Base-by-base conservation (phyloP, 2,113 vertebrate genomes). In the Pycnonotus jocosus region DNA sequence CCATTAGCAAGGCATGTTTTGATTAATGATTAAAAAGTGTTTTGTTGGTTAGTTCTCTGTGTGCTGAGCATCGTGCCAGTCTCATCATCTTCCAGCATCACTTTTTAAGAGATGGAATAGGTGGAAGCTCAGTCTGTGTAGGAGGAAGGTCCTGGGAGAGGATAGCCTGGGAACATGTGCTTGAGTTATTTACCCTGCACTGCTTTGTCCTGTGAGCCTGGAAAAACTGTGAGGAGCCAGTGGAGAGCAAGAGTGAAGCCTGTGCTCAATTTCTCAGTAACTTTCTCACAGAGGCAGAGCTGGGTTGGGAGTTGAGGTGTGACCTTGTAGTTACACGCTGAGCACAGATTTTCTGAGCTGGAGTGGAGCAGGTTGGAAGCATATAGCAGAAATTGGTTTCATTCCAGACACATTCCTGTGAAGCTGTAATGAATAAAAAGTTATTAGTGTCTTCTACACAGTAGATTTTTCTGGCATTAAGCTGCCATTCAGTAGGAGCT, bases 81-180 rank as follows among this genome's bases (percentile, higher is more conserved):
- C 68, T 15, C 78, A 23, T 58, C 24, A 16, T 17, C 65, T 70
- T 65, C 70, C 38, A 85, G 33, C 57, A n/a, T 66, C 60, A 11
- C 30, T 62, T 78, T 17, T 12, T 64, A 9, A 44, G 42, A 35
- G 31, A 7, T 9, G 42, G 45, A 45, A 15, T 7, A 25, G 47
- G 16, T 22, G 42, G 45, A 54, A 77, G 25, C 31, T 82, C 8
- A 40, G 37, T 1, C 44, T 23, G 11, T 35, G 37, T 6, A 11
- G 89, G 54, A 82, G 57, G 66, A 40, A 45, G 21, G 71, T 12
- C 31, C 61, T 38, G 25, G 21, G 66, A 30, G 50, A 9, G 33
- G 19, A 19, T 8, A 6, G n/a, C 10, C 35, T 60, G 50, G 64
- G 60, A 40, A 13, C 3, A 2, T 0, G 20, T 1, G 1, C 27